A percentile compares a stretch with the other conserved stretches of the same genome.
Conservation (phyloP, 1,140 invertebrate genomes). For the Polypedilum vanderplanki region DNA sequence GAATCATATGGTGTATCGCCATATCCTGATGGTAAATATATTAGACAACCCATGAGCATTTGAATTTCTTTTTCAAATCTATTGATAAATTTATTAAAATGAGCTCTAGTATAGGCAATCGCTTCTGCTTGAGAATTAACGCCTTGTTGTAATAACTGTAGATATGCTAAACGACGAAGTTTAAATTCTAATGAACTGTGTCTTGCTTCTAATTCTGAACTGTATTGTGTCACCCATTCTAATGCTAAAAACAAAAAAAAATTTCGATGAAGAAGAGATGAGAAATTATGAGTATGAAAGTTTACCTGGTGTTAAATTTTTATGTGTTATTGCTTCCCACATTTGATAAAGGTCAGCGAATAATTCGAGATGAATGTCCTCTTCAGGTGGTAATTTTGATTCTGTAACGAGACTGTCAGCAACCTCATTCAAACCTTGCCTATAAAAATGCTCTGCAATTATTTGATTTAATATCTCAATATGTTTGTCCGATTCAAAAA, state of each 20-base stretch:
- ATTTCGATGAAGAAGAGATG: neutral
- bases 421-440: slow-evolving; percentile 71
- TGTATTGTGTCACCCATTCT: slow-evolving; percentile 58
- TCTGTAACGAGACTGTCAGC: slow-evolving; percentile 49
- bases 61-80: slow-evolving; percentile 67
- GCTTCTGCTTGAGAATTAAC: slow-evolving; percentile 60
- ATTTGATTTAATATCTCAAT: slow-evolving; percentile 63
- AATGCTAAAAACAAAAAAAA: slow-evolving; percentile 48
- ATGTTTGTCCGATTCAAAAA: slow-evolving; percentile 57
- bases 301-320: slow-evolving; percentile 55
- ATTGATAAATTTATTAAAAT: slow-evolving; percentile 67
- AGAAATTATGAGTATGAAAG: neutral
- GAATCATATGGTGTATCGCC: slow-evolving; percentile 68
- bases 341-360: slow-evolving; percentile 76
- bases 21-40: slow-evolving; percentile 69
- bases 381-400: slow-evolving; percentile 1
- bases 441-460: slow-evolving; percentile 73
- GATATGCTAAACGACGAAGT: slow-evolving; percentile 53
- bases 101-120: slow-evolving; percentile 63
- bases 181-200: slow-evolving; percentile 75
- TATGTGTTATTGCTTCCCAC: slow-evolving; percentile 64
- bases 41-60: slow-evolving; percentile 72
- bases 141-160: slow-evolving; percentile 54
- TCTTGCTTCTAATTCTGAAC: slow-evolving; percentile 50
- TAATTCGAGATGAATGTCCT: slow-evolving; percentile 47